Base-by-base conservation (phyloP, 2,888 invertebrate species). In the Deroplatys truncata region DNA sequence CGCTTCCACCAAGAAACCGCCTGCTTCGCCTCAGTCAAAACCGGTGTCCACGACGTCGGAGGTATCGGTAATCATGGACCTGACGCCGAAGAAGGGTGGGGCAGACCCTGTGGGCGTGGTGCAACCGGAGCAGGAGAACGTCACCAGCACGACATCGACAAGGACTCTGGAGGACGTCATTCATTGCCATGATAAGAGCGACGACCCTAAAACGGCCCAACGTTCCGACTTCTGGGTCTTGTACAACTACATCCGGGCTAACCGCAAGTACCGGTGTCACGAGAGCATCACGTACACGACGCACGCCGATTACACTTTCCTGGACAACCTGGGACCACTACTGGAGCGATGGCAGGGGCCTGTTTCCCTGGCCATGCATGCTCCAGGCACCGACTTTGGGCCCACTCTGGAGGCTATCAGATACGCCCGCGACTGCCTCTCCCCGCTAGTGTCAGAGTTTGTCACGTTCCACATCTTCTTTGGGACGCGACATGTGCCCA, bases 401-500 rank as follows among this genome's bases (percentile, higher is more conserved):
- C 95, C 96, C 35, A 97, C 98, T 0, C 93, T 98, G 91, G 96
- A 97, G 92, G 96, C 97, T 92, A 97, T 98, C 92, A 96, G 96
- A 91, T 97, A 97, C 93, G 95, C 97, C 90, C 95, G 98, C 90
- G 96, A 96, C 92, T 98, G 98, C 93, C 95, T 95, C 91, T 93
- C 94, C 91, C 95, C 96, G 85, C 95, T 97, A 92, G 95, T 98
- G 91, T 95, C 96, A 89, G 96, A 97, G 92, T 96, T 95, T 92
- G 97, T 97, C 93, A 97, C 98, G 91, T 98, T 98, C 94, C 98
- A 98, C 93, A 93, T 98, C 89, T 98, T 97, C 94, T 98, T 98
- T 94, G 97, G 97, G 92, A 96, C 96, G 92, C 97, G 97, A 92
- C 97, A 98, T 94, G 96, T 98, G 93, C 98, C 98, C 89, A 96